A percentile compares a stretch with the other conserved stretches of the same genome.
Conservation (phyloP, 2,797 vertebrate genomes). For the Enteromius trimaculatus region DNA sequence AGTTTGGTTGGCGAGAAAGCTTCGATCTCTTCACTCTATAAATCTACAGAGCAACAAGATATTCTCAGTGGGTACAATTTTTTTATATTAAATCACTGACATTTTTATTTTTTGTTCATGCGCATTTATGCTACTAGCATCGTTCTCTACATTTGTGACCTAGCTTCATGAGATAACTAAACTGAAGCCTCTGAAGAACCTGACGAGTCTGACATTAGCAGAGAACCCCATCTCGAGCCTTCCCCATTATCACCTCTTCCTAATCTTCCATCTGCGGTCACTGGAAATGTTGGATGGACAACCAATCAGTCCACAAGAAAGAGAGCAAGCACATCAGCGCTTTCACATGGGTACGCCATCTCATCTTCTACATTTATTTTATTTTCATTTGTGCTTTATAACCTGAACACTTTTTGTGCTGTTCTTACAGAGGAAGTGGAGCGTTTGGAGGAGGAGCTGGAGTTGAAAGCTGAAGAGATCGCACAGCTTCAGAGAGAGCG, state of each 20-base stretch:
- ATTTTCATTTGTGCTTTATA: background rate
- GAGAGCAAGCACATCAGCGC: constrained; percentile 80
- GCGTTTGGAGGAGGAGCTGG: constrained; percentile 81
- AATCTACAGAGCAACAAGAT: constrained; percentile 81
- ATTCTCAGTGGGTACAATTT: constrained; percentile 80
- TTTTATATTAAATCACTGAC: background rate
- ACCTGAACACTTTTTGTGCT: background rate
- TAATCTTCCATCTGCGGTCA: constrained; percentile 83
- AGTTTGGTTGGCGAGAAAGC: constrained; percentile 81
- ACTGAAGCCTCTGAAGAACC: constrained; percentile 81
- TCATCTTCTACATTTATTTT: background rate
- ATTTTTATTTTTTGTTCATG: background rate
- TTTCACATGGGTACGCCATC: constrained; percentile 82
- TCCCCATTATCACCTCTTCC: constrained; percentile 81
- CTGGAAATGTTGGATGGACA: constrained; percentile 81
- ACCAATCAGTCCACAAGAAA: constrained; percentile 75
- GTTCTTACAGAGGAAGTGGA: constrained; percentile 80
- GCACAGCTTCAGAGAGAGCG: constrained; percentile 76
- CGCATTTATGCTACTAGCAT: background rate
- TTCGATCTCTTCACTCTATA: constrained; percentile 78
- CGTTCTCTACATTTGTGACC: background rate
- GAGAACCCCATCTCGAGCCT: constrained; percentile 82
- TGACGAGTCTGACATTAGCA: constrained; percentile 78
- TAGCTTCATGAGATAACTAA: constrained; percentile 84
- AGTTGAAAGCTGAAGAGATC: constrained; percentile 73